Evolutionary conservation across 2,113 vertebrate genomes (phyloP).

Genomic region (Callionymus lyra): DNA sequence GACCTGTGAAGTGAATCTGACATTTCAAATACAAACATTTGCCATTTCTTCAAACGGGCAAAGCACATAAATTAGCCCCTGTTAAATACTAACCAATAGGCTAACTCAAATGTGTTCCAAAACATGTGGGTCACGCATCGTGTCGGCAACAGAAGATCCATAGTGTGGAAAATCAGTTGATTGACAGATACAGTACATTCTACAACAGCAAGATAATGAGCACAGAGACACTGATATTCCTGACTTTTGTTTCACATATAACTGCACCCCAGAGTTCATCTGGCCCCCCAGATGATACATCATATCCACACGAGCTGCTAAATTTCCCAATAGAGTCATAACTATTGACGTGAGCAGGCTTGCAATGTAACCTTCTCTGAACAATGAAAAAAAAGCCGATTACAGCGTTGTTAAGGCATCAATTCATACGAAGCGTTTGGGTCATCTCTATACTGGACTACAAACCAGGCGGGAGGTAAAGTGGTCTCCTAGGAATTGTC

Average conservation of each 20-base stretch:
- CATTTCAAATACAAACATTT: no score
- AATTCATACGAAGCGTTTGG: constrained; percentile 14
- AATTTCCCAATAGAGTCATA: constrained; percentile 55
- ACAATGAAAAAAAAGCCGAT: not conserved
- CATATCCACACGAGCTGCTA: constrained; percentile 23
- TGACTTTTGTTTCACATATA: constrained; percentile 18
- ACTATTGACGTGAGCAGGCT: constrained; percentile 29
- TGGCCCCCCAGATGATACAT: constrained; percentile 18
- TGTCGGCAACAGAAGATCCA: no score
- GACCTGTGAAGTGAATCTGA: no score
- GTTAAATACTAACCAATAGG: no score
- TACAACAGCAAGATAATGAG: constrained; percentile 7
- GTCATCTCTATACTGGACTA: constrained; percentile 17
- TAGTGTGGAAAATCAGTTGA: no score
- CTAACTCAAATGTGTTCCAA: no score
- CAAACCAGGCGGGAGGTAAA: constrained; percentile 5
- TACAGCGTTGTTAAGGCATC: not conserved
- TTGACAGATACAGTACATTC: not conserved
- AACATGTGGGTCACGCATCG: no score
- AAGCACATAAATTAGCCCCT: no score
- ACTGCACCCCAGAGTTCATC: constrained; percentile 32
- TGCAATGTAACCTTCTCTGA: constrained; percentile 20
- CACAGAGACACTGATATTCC: constrained; percentile 2
- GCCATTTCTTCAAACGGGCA: no score
- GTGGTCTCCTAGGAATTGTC: constrained; percentile 9